phyloP scores from a whole-genome alignment of 2,113 vertebrate genomes.

The Pedionomus torquatus region DNA sequence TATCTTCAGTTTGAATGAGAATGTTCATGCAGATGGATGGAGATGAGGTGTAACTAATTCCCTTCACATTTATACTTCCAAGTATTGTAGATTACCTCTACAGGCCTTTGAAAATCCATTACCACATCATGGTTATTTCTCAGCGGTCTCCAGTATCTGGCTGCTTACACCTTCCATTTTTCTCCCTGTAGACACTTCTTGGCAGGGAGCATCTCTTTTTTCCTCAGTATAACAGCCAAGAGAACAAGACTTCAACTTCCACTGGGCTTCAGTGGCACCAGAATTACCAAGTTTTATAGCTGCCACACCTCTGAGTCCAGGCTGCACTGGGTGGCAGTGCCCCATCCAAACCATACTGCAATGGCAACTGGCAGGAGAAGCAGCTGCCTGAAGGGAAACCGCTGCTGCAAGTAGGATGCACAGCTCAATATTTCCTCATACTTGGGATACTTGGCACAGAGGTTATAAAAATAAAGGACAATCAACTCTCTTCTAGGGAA shows the following conservation, averaged over 20 bases:
- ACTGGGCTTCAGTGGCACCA: not conserved
- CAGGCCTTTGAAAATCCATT: not conserved
- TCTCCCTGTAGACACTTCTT: not conserved
- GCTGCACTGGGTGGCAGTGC: not conserved
- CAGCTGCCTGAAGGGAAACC: not conserved
- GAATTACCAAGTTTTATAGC: not conserved
- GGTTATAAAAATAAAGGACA: constrained; percentile 25
- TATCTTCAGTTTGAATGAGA: not conserved
- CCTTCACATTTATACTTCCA: not conserved
- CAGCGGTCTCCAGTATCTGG: not conserved
- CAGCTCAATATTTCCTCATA: constrained; percentile 14
- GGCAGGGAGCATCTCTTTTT: not conserved
- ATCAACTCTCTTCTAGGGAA: not conserved
- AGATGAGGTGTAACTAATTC: not conserved
- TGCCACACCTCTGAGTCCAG: not conserved
- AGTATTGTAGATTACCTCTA: not conserved
- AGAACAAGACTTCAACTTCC: not conserved
- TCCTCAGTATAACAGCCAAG: not conserved
- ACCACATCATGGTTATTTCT: not conserved
- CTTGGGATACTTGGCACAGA: constrained; percentile 16
- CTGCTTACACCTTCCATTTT: not conserved
- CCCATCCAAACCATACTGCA: rapidly evolving
- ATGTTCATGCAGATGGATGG: not conserved
- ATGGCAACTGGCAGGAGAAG: not conserved
- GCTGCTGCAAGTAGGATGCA: not conserved